A percentile compares a stretch with the other conserved stretches of the same genome.
Evolutionary conservation across 2,113 vertebrate species (phyloP).

Genomic region (Urocynchramus pylzowi): DNA sequence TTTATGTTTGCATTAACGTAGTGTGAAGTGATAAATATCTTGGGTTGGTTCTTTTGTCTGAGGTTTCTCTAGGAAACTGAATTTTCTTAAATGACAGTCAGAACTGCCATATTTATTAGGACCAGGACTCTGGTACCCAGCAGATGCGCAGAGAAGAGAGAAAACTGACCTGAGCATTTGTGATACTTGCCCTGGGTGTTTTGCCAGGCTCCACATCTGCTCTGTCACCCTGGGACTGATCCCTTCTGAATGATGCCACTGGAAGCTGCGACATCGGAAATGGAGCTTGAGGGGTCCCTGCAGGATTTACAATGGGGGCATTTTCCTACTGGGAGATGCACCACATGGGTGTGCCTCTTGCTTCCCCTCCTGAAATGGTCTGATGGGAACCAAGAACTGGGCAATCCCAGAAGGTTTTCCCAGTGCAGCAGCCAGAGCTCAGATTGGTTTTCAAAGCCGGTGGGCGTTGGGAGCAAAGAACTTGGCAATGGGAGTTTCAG

Average conservation of each 20-base stretch:
- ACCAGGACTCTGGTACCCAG: not conserved
- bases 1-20: not conserved
- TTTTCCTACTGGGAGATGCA: accelerated
- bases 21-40: not conserved
- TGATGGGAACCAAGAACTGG: not conserved
- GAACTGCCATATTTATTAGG: not conserved
- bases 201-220: not conserved
- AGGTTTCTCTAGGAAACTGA: not conserved
- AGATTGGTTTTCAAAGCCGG: not conserved
- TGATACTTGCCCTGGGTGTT: not conserved
- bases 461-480: not conserved
- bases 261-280: accelerated
- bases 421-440: not conserved
- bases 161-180: not conserved
- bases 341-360: not conserved
- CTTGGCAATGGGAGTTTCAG: not conserved
- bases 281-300: accelerated
- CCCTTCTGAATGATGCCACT: not conserved
- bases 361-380: not conserved
- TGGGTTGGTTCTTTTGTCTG: not conserved
- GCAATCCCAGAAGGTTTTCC: not conserved
- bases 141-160: not conserved
- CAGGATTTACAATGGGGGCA: not conserved
- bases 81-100: not conserved
- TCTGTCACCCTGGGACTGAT: not conserved